Percentiles rank a stretch among this genome's conserved stretches.
phyloP scores from a whole-genome alignment of 2,797 vertebrate species.

The Phalloptychus januarius region DNA sequence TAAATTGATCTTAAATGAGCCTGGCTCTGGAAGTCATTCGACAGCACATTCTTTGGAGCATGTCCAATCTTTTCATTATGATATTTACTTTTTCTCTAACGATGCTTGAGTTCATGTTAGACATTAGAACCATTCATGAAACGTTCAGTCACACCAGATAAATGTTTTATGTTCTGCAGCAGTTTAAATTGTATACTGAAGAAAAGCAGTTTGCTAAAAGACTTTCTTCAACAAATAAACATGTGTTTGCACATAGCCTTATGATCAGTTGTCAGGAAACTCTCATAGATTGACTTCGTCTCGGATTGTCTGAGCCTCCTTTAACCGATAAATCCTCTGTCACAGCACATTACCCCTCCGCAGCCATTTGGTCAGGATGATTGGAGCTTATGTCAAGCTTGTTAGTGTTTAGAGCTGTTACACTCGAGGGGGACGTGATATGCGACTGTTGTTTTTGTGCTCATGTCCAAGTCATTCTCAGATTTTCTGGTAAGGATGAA shows the following conservation, averaged over 20 bases:
- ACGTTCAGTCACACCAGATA: neutral
- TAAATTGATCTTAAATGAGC: constrained; percentile 50
- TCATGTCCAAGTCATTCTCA: constrained; percentile 12
- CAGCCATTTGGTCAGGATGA: constrained; percentile 69
- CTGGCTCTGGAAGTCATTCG: constrained; percentile 19
- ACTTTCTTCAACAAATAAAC: neutral
- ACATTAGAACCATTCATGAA: neutral
- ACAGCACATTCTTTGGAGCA: constrained; percentile 10
- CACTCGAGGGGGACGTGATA: constrained; percentile 31
- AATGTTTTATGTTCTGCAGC: neutral
- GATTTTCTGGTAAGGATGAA: constrained; percentile 5
- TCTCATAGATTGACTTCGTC: constrained; percentile 38
- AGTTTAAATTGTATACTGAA: neutral
- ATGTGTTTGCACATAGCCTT: neutral
- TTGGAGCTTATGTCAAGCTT: constrained; percentile 76
- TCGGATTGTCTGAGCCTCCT: constrained; percentile 50
- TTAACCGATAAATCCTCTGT: constrained; percentile 71
- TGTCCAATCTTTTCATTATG: constrained; percentile 9
- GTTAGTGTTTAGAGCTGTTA: constrained; percentile 68
- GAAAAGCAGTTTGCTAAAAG: neutral
- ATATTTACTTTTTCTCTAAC: constrained; percentile 13
- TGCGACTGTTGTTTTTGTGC: constrained; percentile 45
- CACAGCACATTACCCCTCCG: constrained; percentile 71
- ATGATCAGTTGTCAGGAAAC: constrained; percentile 34
- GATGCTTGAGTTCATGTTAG: constrained; percentile 11